Percentiles rank a stretch among this genome's conserved stretches.
phyloP scores from a whole-genome alignment of 2,113 vertebrate genomes.

The Lophura nycthemera region DNA sequence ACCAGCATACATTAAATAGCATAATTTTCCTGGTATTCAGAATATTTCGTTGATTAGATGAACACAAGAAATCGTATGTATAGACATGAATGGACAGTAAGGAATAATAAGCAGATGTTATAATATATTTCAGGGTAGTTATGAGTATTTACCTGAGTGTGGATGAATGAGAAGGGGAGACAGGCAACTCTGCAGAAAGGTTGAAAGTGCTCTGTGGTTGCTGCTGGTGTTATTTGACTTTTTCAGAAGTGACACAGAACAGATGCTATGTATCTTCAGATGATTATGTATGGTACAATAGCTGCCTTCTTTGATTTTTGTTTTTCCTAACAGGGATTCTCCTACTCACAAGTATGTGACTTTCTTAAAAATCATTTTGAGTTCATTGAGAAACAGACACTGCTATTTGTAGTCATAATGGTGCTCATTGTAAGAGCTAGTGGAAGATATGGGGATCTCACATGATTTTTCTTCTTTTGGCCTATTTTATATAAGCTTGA shows the following conservation, averaged over 20 bases:
- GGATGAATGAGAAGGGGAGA: not conserved
- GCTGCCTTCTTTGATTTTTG: not conserved
- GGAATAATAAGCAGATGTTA: not conserved
- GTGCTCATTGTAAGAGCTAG: not conserved
- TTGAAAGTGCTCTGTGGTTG: not conserved
- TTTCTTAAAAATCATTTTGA: not conserved
- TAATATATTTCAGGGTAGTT: not conserved
- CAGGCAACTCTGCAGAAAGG: not conserved
- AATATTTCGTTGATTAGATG: not conserved
- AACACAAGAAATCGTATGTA: rapidly evolving
- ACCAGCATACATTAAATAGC: not conserved
- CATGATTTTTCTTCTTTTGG: not conserved
- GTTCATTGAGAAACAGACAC: not conserved
- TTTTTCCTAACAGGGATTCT: not conserved
- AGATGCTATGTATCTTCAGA: rapidly evolving
- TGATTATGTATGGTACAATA: not conserved
- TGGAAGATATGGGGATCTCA: not conserved
- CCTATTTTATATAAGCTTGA: not conserved
- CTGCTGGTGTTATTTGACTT: not conserved
- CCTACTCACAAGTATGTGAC: not conserved
- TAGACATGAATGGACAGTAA: not conserved
- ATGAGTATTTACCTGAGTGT: not conserved
- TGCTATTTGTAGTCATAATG: not conserved
- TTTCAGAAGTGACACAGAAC: not conserved
- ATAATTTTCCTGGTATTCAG: not conserved